Evolutionary conservation across 1,140 invertebrate species (phyloP), one percentile per base, ranked within the genome.

Genomic region (Scaptomyza montana): DNA sequence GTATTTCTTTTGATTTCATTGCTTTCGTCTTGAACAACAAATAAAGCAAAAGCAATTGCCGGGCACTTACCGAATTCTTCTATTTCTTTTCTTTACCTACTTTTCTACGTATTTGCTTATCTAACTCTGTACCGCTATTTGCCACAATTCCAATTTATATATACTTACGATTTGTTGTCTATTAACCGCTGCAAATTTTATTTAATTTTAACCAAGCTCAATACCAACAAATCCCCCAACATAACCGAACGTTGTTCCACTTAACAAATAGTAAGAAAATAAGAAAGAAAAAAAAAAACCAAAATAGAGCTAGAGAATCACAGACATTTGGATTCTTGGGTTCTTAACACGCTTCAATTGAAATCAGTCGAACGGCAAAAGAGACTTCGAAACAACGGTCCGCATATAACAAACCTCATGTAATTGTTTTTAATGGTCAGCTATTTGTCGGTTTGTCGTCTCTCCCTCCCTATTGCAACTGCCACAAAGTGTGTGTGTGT

Each of bases 61-160:
- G 2, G 33, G 2, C 55, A 51, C 59, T 53, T 67, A 51, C 57
- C 49, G 30, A 36, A 36, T 36, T 30, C 60, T 67, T 7, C 21
- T 25, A 50, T n/a, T 54, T 54, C 49, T 28, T 28, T n/a, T 28
- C 10, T 21, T 41, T 55, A 41, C 46, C 56, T 47, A 39, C 47
- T 25, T 67, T 51, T 25, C 21, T 72, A 71, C 30, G 56, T 71
- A 59, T 80, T 74, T 78, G 50, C 62, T 78, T 60, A 72, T n/a
- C 50, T 75, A 70, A 70, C 78, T 70, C 60, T 74, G 54, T 53
- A 76, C 84, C 79, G 84, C 79, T 87, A 74, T 82, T 68, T 73
- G 84, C 79, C 82, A 78, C 68, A 82, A 78, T 80, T 87, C 67
- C 78, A 81, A 82, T 84, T 89, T 82, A 80, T 85, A 86, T 86